Conservation (phyloP, 2,888 invertebrate species). For the Arge pagana region DNA sequence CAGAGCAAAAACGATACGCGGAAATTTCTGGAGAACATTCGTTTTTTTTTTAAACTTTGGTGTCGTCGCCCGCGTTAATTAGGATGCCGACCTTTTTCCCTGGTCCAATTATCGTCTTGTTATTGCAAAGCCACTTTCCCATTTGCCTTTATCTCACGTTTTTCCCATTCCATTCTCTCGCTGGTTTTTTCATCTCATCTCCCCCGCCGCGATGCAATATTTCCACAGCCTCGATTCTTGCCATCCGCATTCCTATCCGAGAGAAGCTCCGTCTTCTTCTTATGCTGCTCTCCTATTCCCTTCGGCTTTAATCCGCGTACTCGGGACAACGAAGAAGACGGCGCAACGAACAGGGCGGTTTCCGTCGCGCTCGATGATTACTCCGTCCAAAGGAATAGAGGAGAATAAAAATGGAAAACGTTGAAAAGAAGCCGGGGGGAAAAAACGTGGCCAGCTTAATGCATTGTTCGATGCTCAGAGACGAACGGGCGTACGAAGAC, state of each 20-base stretch:
- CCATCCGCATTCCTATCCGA: no score
- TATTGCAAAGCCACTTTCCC: slow-evolving; percentile 45
- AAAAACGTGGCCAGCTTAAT: background rate
- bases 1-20: no score
- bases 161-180: slow-evolving; percentile 26
- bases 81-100: slow-evolving; percentile 42
- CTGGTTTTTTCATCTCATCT: slow-evolving; percentile 15
- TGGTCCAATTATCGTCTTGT: slow-evolving; percentile 48
- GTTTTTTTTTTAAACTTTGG: no score
- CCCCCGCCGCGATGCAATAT: no score
- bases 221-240: no score
- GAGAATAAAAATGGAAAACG: slow-evolving; percentile 1
- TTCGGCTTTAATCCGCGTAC: slow-evolving; percentile 6
- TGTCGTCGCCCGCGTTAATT: slow-evolving; percentile 47
- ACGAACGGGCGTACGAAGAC: background rate
- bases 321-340: background rate
- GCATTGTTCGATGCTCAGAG: background rate
- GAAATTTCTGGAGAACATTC: no score
- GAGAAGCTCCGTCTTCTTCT: no score
- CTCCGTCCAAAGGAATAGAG: slow-evolving; percentile 11
- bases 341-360: background rate
- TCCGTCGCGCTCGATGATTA: slow-evolving; percentile 25
- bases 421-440: background rate
- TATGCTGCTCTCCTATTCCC: slow-evolving; percentile 24
- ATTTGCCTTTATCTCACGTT: slow-evolving; percentile 39